Conservation (phyloP, 2,113 vertebrate species). For the Tenrec ecaudatus region DNA sequence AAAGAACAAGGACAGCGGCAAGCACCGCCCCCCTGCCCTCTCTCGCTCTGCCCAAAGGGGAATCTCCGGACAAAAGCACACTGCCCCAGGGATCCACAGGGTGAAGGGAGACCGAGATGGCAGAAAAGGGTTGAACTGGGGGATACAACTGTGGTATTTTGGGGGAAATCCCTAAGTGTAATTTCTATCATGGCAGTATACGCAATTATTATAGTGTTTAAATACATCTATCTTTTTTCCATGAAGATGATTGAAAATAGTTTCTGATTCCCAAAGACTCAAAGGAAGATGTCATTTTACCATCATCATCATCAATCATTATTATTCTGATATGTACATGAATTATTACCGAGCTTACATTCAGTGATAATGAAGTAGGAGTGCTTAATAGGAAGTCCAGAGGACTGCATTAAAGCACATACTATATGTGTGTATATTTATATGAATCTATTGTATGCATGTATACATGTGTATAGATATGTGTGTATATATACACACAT, state of each 20-base stretch:
- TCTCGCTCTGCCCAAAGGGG: neutral
- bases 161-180: neutral
- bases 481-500: too few relatives aligned
- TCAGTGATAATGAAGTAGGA: neutral
- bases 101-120: neutral
- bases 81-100: neutral
- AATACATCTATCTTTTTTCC: conserved; percentile 12
- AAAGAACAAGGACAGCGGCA: conserved; percentile 38
- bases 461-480: too few relatives aligned
- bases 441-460: too few relatives aligned
- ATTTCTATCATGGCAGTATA: neutral
- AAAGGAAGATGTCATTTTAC: neutral
- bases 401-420: neutral
- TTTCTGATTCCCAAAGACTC: neutral
- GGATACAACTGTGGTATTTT: neutral
- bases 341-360: neutral
- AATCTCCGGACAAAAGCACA: conserved; percentile 28
- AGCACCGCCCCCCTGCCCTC: conserved; percentile 7
- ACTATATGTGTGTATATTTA: neutral
- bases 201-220: neutral
- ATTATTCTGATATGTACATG: too few relatives aligned
- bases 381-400: conserved; percentile 4
- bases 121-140: neutral
- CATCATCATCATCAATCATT: neutral
- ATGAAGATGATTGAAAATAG: conserved; percentile 7